Evolutionary conservation across 2,797 vertebrate species (phyloP).

Genomic region (Oophaga sylvatica): DNA sequence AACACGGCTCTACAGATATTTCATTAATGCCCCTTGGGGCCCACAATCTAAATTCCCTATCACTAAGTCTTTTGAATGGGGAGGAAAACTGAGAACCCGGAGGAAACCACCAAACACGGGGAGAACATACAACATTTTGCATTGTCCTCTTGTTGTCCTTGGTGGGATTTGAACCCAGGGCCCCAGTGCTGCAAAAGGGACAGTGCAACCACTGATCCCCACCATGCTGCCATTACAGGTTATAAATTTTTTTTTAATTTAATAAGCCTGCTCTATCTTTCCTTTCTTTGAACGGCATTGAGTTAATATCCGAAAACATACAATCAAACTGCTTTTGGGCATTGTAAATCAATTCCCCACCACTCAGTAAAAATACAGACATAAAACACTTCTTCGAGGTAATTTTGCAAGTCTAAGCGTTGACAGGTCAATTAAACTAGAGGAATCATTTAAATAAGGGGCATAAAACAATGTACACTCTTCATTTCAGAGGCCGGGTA

Average conservation of each 20-base stretch:
- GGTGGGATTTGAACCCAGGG: too few relatives aligned
- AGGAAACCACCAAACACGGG: too few relatives aligned
- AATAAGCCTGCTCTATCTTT: neutral
- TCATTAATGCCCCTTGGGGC: too few relatives aligned
- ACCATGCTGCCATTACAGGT: too few relatives aligned
- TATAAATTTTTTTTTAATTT: neutral
- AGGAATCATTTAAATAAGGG: neutral
- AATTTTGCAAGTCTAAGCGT: neutral
- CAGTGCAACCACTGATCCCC: too few relatives aligned
- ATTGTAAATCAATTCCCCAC: conserved; percentile 98
- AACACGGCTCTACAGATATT: too few relatives aligned
- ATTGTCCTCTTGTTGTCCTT: too few relatives aligned
- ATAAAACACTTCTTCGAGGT: conserved; percentile 97
- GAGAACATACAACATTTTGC: too few relatives aligned
- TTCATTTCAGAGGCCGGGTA: conserved; percentile 84
- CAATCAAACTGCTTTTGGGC: conserved; percentile 92
- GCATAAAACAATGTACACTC: neutral
- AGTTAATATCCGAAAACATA: conserved; percentile 95
- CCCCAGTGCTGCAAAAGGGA: too few relatives aligned
- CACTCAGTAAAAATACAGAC: conserved; percentile 88
- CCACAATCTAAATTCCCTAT: too few relatives aligned
- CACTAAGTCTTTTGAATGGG: too few relatives aligned
- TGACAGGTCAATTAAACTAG: neutral
- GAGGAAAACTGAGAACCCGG: too few relatives aligned
- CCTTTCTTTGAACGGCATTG: conserved; percentile 75